Conservation (phyloP, 2,888 invertebrate genomes). For the Barypeithes pellucidus region DNA sequence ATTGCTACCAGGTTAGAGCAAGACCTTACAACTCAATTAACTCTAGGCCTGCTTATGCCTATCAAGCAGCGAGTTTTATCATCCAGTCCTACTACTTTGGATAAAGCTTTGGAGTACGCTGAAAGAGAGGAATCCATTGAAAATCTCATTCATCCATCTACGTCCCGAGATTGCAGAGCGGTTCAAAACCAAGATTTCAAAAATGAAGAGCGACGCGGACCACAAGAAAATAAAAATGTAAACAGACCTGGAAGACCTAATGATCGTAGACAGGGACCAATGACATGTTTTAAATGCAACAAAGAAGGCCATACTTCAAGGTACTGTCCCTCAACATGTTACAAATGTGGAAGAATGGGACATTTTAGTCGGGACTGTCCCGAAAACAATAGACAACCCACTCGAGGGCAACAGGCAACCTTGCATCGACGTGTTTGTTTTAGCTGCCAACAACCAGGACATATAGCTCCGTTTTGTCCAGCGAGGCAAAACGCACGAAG, state of each 20-base stretch:
- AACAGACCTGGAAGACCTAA: not conserved
- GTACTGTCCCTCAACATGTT: too few relatives aligned
- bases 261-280: not conserved
- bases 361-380: slow-evolving; percentile 13
- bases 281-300: too few relatives aligned
- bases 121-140: slow-evolving; percentile 21
- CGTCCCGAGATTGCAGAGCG: not conserved
- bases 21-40: slow-evolving; percentile 10
- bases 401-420: too few relatives aligned
- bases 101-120: not conserved
- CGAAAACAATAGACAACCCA: not conserved
- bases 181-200: not conserved
- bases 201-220: not conserved
- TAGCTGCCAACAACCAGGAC: slow-evolving; percentile 1
- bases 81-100: not conserved
- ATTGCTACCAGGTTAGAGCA: not conserved
- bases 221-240: not conserved
- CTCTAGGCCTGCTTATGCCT: slow-evolving; percentile 9
- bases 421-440: not conserved
- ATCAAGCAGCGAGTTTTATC: slow-evolving; percentile 17
- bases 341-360: not conserved
- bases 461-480: not conserved
- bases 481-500: not conserved
- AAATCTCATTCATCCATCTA: not conserved
- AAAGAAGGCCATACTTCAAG: too few relatives aligned